Base-by-base conservation (phyloP, 2,113 vertebrate genomes). In the Xyrauchen texanus region DNA sequence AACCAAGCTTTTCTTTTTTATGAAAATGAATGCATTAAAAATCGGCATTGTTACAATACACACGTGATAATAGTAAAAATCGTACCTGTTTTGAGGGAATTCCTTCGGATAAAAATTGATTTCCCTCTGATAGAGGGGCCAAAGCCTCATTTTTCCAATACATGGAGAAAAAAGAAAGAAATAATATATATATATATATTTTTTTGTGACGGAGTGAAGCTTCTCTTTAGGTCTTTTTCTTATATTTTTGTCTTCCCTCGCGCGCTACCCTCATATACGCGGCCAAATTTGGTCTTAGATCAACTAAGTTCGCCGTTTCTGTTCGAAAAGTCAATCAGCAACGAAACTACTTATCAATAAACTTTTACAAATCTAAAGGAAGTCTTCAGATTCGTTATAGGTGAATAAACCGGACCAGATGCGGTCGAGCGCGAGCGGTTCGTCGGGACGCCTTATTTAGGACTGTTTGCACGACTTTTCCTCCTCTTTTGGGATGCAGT, bases 101-200 rank as follows among this genome's bases (percentile, higher is more conserved):
- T 89, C 94, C 94, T 85, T 95, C 94, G 80, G 94, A 94, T 83
- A 94, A 88, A 91, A 94, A 88, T 83, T 90, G 93, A 85, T 92
- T 94, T 90, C 94, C 94, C 94, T 93, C 95, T 84, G 94, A 92
- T 71, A 93, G 92, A 90, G 95, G 94, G 90, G 93, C 90, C 88
- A 94, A 86, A 90, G 90, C 90, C 91, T 96, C 96, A 95, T 96
- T 94, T 95, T 97, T 96, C 96, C 96, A 97, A 91, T 95, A 96
- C 95, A 95, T 61, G 86, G 21, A 34, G 21, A 34, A 34, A 3
- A 3, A 34, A 34, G 21, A 34, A 34, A 34, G 21, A 34, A 34
- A n/a, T n/a, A n/a, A n/a, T n/a, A n/a, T n/a, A n/a, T n/a, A n/a
- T n/a, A n/a, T n/a, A n/a, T n/a, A n/a, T n/a, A n/a, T n/a, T n/a